Evolutionary conservation across 37 sponge, comb jelly and placozoan genomes (phyloP).

Genomic region (Aphrocallistes beatrix): DNA sequence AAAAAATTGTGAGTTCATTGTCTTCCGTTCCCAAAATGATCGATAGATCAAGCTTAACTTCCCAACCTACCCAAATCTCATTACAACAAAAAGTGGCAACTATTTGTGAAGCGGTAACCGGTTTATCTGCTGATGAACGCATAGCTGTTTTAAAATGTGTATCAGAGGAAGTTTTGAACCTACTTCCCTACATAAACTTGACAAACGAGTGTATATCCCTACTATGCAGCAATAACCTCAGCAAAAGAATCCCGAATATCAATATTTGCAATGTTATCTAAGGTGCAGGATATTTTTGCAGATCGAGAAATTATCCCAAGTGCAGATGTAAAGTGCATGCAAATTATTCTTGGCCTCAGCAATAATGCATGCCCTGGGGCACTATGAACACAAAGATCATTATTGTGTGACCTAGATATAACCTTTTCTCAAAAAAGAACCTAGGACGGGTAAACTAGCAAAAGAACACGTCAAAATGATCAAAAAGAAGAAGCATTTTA

Average conservation of each 20-base stretch:
- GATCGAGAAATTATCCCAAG: slow-evolving; percentile 13
- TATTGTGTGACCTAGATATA: too few relatives aligned
- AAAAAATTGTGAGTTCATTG: background rate
- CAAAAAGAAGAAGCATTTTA: too few relatives aligned
- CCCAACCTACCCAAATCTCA: background rate
- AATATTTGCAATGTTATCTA: slow-evolving; percentile 1
- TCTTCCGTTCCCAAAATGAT: background rate
- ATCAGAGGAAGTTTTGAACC: background rate
- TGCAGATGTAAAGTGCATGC: slow-evolving; percentile 15
- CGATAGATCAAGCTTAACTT: background rate
- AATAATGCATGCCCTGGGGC: slow-evolving; percentile 10
- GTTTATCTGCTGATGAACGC: background rate
- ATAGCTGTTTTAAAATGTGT: background rate
- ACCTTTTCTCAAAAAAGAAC: too few relatives aligned
- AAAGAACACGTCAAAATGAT: too few relatives aligned
- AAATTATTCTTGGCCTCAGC: slow-evolving; percentile 5
- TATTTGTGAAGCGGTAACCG: background rate
- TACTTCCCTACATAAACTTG: too few relatives aligned
- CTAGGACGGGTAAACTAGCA: too few relatives aligned
- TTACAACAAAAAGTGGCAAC: background rate
- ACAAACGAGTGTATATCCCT: too few relatives aligned
- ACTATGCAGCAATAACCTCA: too few relatives aligned
- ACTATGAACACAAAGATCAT: slow-evolving; percentile 12
- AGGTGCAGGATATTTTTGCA: background rate
- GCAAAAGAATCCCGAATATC: background rate